Evolutionary conservation across 1,140 invertebrate species (phyloP).

Genomic region (Popillia japonica): DNA sequence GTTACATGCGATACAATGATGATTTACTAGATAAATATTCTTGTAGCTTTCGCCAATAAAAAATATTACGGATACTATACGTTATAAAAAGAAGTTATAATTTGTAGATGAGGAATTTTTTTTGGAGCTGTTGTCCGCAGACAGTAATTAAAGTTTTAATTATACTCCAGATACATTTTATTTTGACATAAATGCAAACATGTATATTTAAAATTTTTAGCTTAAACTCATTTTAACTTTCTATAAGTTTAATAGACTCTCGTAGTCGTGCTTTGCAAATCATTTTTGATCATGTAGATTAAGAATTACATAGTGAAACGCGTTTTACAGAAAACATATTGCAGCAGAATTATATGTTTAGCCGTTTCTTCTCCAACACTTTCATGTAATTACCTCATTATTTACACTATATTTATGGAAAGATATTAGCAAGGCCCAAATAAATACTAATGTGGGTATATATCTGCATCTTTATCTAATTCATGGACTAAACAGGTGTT

Average conservation of each 20-base stretch:
- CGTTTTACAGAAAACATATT: no score
- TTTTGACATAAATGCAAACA: neutral
- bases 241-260: neutral
- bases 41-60: conserved; percentile 2
- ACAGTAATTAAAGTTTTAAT: neutral
- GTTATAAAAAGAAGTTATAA: neutral
- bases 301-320: no score
- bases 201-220: neutral
- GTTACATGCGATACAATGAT: neutral
- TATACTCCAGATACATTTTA: neutral
- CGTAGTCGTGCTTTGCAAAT: neutral
- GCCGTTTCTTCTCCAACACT: no score
- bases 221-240: neutral
- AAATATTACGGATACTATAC: neutral
- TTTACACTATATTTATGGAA: no score
- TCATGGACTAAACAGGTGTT: neutral
- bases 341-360: no score
- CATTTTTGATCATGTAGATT: neutral
- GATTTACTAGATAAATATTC: conserved; percentile 12
- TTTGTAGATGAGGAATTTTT: neutral
- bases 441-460: no score
- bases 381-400: no score
- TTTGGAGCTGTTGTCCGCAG: neutral
- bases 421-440: no score
- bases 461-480: no score